Evolutionary conservation across 2,113 vertebrate genomes (phyloP).

Genomic region (Otolemur garnettii): DNA sequence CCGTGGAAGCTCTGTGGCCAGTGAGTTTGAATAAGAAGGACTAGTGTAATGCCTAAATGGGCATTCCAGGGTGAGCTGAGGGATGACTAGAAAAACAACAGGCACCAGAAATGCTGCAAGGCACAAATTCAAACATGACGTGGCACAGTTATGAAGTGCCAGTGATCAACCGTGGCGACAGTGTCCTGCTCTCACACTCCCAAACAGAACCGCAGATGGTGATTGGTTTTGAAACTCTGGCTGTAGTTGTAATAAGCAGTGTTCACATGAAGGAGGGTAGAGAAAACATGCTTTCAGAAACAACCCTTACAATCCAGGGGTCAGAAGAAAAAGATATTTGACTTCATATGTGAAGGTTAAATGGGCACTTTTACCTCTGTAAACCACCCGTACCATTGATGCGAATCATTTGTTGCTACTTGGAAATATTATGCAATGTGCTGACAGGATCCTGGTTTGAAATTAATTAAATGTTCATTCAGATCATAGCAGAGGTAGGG

Average conservation of each 20-base stretch:
- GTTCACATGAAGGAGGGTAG: not conserved
- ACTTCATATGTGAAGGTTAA: not conserved
- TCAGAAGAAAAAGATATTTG: not conserved
- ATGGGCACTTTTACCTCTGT: not conserved
- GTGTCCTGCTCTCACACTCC: not conserved
- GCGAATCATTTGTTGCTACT: not conserved
- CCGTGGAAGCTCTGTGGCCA: not conserved
- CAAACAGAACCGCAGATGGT: not conserved
- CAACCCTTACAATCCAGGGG: not conserved
- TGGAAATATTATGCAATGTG: not conserved
- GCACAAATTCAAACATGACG: slow-evolving; percentile 59
- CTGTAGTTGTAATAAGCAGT: not conserved
- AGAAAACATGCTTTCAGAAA: slow-evolving; percentile 17
- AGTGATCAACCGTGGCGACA: not conserved
- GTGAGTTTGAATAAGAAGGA: slow-evolving; percentile 4
- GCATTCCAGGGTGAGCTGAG: not conserved
- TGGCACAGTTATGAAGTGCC: not conserved
- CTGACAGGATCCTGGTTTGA: not conserved
- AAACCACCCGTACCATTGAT: not conserved
- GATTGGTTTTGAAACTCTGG: not conserved
- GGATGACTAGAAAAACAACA: not conserved
- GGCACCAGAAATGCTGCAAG: slow-evolving; percentile 14
- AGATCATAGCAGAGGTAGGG: not conserved
- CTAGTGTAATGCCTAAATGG: not conserved
- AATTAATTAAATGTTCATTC: not conserved